A percentile compares a stretch with the other conserved stretches of the same genome.
These are phyloP conservation scores for Antennarius maculatus DNA, from an alignment of 2,797 vertebrate species.

Conservation along the genomic window DNA sequence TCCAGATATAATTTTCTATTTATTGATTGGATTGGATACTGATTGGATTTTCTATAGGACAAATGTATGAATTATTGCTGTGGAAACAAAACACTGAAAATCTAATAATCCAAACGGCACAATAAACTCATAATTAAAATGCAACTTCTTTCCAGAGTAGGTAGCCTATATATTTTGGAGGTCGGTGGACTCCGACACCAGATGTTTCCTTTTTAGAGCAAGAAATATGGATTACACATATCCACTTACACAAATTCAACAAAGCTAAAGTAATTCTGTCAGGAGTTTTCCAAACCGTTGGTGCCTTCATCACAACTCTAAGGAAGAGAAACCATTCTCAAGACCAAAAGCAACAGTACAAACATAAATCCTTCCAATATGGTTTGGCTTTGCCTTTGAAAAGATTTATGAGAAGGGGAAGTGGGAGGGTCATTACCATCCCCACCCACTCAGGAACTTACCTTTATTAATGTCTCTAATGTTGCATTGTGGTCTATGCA, in stretches of 20 bases:
- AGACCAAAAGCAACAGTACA: constrained; percentile 63
- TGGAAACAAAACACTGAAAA: neutral
- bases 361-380: constrained; percentile 62
- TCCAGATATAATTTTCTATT: constrained; percentile 24
- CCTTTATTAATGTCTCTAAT: constrained; percentile 52
- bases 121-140: neutral
- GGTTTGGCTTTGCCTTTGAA: constrained; percentile 61
- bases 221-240: constrained; percentile 39
- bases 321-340: constrained; percentile 60
- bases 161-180: constrained; percentile 4
- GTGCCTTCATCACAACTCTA: constrained; percentile 32
- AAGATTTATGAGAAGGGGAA: constrained; percentile 67
- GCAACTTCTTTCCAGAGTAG: neutral
- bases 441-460: constrained; percentile 53
- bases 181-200: constrained; percentile 24
- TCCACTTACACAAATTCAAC: constrained; percentile 49
- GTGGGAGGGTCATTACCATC: constrained; percentile 53
- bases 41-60: constrained; percentile 5
- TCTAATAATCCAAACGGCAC: neutral
- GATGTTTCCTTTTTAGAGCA: constrained; percentile 43
- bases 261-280: constrained; percentile 47
- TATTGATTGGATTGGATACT: constrained; percentile 8
- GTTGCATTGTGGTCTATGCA: constrained; percentile 57
- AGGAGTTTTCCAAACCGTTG: constrained; percentile 44
- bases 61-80: constrained; percentile 25